phyloP scores from a whole-genome alignment of 2,113 vertebrate genomes.

The Notarius lentiginosus region DNA sequence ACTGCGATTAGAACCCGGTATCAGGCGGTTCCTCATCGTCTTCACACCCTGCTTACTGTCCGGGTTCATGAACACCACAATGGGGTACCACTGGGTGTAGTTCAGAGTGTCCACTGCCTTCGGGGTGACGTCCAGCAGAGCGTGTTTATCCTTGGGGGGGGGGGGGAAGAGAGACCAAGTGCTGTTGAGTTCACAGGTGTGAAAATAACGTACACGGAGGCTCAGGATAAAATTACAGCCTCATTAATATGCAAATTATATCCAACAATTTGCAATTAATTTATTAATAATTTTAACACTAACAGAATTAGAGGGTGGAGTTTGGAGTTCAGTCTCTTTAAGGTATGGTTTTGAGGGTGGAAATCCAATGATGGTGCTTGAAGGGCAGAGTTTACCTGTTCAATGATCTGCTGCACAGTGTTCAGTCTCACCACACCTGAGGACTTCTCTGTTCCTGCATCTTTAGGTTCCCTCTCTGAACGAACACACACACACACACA shows the following conservation, averaged over 20 bases:
- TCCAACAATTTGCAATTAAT: not conserved
- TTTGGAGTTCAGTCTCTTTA: not conserved
- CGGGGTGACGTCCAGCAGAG: slow-evolving; percentile 92
- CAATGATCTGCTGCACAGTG: slow-evolving; percentile 94
- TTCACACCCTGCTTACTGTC: slow-evolving; percentile 93
- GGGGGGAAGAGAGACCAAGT: not conserved
- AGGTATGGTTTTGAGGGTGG: not conserved
- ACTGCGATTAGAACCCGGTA: slow-evolving; percentile 89
- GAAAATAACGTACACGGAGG: not conserved
- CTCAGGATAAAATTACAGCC: not conserved
- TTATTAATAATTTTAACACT: not conserved
- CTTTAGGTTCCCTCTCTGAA: slow-evolving; percentile 92
- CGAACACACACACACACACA: slow-evolving; percentile 24
- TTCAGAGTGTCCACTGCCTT: slow-evolving; percentile 97
- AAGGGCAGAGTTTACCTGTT: slow-evolving; percentile 78
- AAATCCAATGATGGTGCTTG: not conserved
- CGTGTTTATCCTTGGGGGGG: slow-evolving; percentile 72
- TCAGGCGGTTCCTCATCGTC: slow-evolving; percentile 87
- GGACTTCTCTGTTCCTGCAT: slow-evolving; percentile 89
- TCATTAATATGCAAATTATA: not conserved
- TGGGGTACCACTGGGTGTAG: slow-evolving; percentile 98
- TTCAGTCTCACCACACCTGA: slow-evolving; percentile 92
- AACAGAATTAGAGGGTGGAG: not conserved
- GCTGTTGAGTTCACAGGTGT: not conserved
- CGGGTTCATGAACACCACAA: slow-evolving; percentile 93